Base-by-base conservation (phyloP, 2,888 invertebrate species). In the Sarcophaga caerulescens region DNA sequence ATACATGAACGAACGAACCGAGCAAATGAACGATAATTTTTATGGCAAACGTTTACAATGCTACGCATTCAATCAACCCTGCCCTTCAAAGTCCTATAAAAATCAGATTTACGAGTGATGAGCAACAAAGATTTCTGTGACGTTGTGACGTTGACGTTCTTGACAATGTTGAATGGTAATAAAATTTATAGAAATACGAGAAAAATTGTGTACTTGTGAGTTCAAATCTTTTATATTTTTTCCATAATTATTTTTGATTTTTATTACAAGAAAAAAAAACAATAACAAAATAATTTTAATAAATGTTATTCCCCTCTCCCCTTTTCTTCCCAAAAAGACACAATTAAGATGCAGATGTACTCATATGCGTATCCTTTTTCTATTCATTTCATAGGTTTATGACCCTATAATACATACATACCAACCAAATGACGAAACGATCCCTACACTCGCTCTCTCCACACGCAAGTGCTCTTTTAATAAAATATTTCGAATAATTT, bases 141-240 rank as follows among this genome's bases (percentile, higher is more conserved):
- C 63, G 52, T 79, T 80, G 25, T 25, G 3, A 35, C 10, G 35
- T 75, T 87, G 87, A 87, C 85, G 88, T 6, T 35, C 35, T 87
- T 86, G 82, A 79, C 87, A 87, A 65, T 84, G 79, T 74, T 44
- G 66, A 87, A 76, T 62, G 79, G 89, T 86, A 90, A 90, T 92
- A 92, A 92, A 91, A 91, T 90, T 90, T 57, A 59, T 76, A 81
- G 57, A 11, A 57, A 81, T 45, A 45, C 17, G 17, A 66, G 52
- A 76, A 92, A 91, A 91, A 35, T 35, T 10, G 35, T 10, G 35
- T 35, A 35, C 8, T 35, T 35, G 35, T 35, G 35, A 35, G 35
- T 35, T 35, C 35, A 35, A 91, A 92, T 91, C 90, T 91, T 35
- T 92, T 91, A 92, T 89, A 88, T 79, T 68, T 88, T 88, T 84